Conservation (phyloP, 2,888 invertebrate species). For the Trissolcus japonicus region DNA sequence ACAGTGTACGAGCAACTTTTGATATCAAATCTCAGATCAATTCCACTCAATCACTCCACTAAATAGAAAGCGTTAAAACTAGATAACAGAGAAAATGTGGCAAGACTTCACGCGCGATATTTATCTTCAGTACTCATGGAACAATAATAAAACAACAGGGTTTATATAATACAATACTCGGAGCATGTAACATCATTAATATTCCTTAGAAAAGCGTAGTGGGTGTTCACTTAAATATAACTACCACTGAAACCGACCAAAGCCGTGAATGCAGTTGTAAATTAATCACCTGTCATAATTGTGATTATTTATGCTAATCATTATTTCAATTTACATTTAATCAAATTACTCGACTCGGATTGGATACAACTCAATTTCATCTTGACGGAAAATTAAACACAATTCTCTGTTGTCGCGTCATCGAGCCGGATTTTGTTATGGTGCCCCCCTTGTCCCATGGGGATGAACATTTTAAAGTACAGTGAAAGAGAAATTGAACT, state of each 20-base stretch:
- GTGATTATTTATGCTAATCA: slow-evolving; percentile 8
- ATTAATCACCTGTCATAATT: slow-evolving; percentile 19
- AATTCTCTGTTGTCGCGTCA: no score
- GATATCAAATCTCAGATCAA: no score
- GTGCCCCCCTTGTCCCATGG: background rate
- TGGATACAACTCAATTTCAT: no score
- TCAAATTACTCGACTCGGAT: no score
- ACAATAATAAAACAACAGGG: slow-evolving; percentile 1
- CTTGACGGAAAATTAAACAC: no score
- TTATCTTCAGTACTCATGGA: slow-evolving; percentile 4
- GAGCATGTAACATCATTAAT: slow-evolving; percentile 15
- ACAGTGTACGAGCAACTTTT: no score
- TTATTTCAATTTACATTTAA: no score
- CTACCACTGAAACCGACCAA: background rate
- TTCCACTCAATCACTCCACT: no score
- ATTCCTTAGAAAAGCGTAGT: background rate
- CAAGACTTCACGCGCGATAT: background rate
- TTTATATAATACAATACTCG: slow-evolving; percentile 3
- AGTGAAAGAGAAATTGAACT: background rate
- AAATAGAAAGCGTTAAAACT: no score
- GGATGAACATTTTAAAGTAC: background rate
- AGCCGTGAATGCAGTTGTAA: slow-evolving; percentile 15
- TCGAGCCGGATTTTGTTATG: no score
- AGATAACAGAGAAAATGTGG: no score
- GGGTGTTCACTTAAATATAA: background rate